A percentile compares a stretch with the other conserved stretches of the same genome.
Evolutionary conservation across 2,888 invertebrate species (phyloP).

Genomic region (Mechanitis mazaeus): DNA sequence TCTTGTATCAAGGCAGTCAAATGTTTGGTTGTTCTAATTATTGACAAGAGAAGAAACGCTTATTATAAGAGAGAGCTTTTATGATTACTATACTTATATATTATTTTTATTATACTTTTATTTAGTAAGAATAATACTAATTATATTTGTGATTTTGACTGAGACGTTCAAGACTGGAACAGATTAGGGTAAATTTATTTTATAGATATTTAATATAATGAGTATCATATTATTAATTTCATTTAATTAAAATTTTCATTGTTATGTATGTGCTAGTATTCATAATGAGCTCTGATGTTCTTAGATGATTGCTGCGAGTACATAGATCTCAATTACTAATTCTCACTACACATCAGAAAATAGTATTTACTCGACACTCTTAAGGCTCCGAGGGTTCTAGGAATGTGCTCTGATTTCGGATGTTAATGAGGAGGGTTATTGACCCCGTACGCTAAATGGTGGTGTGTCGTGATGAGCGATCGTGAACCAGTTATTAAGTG

Average conservation of each 20-base stretch:
- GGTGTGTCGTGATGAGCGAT: slow-evolving; percentile 32
- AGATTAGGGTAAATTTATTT: too few relatives aligned
- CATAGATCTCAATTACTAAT: neutral
- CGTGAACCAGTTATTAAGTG: slow-evolving; percentile 38
- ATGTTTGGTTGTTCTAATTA: neutral
- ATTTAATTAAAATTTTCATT: too few relatives aligned
- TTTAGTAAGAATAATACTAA: too few relatives aligned
- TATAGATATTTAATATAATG: too few relatives aligned
- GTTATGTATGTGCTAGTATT: too few relatives aligned
- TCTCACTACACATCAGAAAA: slow-evolving; percentile 4
- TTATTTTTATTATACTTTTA: too few relatives aligned
- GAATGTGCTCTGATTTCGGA: slow-evolving; percentile 14
- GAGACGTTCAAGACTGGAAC: too few relatives aligned
- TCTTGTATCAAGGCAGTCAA: too few relatives aligned
- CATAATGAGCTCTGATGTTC: neutral
- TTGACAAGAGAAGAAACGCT: neutral
- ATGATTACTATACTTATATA: neutral
- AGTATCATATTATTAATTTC: too few relatives aligned
- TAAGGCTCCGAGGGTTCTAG: slow-evolving; percentile 1
- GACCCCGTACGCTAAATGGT: slow-evolving; percentile 25
- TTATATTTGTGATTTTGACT: too few relatives aligned
- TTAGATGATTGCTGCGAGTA: neutral
- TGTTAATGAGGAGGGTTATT: slow-evolving; percentile 17
- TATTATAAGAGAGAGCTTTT: neutral
- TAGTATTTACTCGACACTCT: slow-evolving; percentile 4